Conservation (phyloP, 2,888 invertebrate genomes). For the Acrobasis suavella region DNA sequence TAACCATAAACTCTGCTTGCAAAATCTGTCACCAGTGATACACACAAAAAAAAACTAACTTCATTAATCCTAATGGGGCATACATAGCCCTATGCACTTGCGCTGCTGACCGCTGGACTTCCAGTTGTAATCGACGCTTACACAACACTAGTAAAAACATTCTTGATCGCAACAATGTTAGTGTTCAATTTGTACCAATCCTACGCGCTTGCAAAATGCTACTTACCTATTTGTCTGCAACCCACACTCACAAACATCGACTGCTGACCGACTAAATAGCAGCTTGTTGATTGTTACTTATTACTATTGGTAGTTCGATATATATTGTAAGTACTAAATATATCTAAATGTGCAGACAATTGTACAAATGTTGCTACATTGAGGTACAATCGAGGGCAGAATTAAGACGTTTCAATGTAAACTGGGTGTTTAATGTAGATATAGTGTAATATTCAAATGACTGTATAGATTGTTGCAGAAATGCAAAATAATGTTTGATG, state of each 20-base stretch:
- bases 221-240: conserved; percentile 24
- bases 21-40: no score
- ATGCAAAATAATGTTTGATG: no score
- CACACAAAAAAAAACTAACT: no score
- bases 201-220: conserved; percentile 16
- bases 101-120: no score
- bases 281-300: conserved; percentile 2
- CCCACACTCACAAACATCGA: conserved; percentile 23
- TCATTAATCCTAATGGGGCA: no score
- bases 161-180: background rate
- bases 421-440: background rate
- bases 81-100: no score
- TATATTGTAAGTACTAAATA: background rate
- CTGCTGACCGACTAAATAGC: conserved; percentile 9
- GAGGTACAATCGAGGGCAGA: background rate
- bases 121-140: no score
- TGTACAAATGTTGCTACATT: background rate
- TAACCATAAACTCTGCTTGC: no score
- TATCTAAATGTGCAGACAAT: conserved; percentile 14
- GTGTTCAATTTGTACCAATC: conserved; percentile 14
- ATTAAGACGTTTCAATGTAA: background rate
- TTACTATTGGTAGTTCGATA: background rate
- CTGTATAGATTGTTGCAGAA: background rate
- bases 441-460: background rate
- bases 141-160: no score